Base-by-base conservation (phyloP, 2,797 vertebrate species). In the Brachymystax lenok region DNA sequence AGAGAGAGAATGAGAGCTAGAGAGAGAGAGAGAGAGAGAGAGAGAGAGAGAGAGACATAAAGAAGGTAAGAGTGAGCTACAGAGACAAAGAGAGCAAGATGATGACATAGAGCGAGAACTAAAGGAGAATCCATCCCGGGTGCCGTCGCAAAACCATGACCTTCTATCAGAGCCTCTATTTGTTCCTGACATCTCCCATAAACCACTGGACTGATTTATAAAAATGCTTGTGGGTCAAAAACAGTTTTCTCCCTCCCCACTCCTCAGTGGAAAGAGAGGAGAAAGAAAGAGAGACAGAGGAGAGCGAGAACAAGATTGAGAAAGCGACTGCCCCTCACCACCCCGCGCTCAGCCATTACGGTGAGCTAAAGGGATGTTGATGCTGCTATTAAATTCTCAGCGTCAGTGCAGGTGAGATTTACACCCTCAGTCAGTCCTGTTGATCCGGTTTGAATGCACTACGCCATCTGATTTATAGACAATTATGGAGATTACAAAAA, bases 151-250 rank as follows among this genome's bases (percentile, higher is more conserved):
- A n/a, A 79, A 74, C 78, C 61, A 52, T 82, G 83, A 83, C 84
- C 81, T 83, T 80, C 82, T 82, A 56, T 85, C 82, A 82, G 85
- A 81, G 75, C 79, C 68, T 79, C 73, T 72, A 71, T 81, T 83
- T 84, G 78, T 71, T 83, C 80, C 70, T 46, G 76, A 82, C 81
- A 80, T 71, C 78, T 5, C 76, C 79, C 80, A 85, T 86, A 81
- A 82, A 87, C 75, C 50, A 78, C 77, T 51, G 67, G 35, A 63
- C 46, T 70, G 80, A 78, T 84, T 83, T 83, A 87, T 78, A 74
- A 77, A 81, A 74, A 33, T 1, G 51, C 51, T 10, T 6, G 40
- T 1, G 68, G 66, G 59, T 51, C 77, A 78, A 24, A 77, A 74
- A 33, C 64, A 56, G 74, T 59, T 51, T 74, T 78, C 64, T 46